Base-by-base conservation (phyloP, 2,113 vertebrate genomes). In the Dipodomys spectabilis region DNA sequence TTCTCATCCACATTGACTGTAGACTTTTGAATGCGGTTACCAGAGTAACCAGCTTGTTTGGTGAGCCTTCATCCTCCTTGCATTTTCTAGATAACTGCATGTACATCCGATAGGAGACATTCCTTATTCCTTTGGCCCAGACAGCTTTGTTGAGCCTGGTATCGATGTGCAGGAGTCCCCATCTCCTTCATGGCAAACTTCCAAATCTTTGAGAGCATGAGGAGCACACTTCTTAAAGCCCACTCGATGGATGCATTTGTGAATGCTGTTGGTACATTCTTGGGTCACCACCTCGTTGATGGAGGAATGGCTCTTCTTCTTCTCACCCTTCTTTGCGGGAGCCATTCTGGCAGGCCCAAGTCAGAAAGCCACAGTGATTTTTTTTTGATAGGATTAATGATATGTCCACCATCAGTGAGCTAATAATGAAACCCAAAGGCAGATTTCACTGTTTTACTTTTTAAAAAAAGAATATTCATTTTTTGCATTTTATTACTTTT, bases 391-490 rank as follows among this genome's bases (percentile, higher is more conserved):
- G 7, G 7, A 87, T 7, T 67, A 20, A 49, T 65, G 2, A 13
- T 18, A 11, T 65, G 28, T 65, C 12, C 28, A 25, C 45, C 35
- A 64, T 64, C 18, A 86, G 35, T 86, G 72, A 2, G n/a, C 20
- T 71, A 32, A 39, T 53, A 68, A 7, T 90, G 62, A 49, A 92
- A 82, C 3, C 22, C 11, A 53, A 28, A 1, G 45, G 79, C 71
- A 83, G 86, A 77, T 39, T 94, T 39, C 86, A 95, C 20, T 78
- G 1, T 90, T 93, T 94, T 49, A 57, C 35, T 82, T 94, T 95
- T 62, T 39, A 39, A 39, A 39, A 79, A 82, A 92, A 64, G 53
- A 73, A 5, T 53, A 18, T 39, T 49, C 89, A 57, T 78, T 39
- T 39, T 39, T 39, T 39, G 35, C 35, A 39, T 39, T 95, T 91